Evolutionary conservation across 2,888 invertebrate species (phyloP).

Genomic region (Nephrocerus scutellatus): DNA sequence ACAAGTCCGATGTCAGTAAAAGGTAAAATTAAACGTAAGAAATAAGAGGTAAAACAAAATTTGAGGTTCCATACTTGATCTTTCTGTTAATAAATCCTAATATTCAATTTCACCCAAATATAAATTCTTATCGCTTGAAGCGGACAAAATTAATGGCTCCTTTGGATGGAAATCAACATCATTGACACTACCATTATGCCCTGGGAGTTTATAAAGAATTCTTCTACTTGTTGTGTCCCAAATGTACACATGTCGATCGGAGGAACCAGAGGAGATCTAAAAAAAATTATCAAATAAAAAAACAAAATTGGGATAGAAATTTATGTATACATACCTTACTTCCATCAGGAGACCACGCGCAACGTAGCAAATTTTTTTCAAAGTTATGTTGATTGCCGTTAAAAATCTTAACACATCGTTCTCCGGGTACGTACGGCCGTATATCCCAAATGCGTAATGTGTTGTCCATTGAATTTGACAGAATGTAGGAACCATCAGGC

Average conservation of each 20-base stretch:
- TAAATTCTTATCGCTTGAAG: slow-evolving; percentile 90
- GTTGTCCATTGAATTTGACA: slow-evolving; percentile 97
- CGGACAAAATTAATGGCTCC: slow-evolving; percentile 90
- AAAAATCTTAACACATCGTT: slow-evolving; percentile 87
- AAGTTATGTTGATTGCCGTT: slow-evolving; percentile 95
- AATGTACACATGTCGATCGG: slow-evolving; percentile 90
- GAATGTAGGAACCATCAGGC: slow-evolving; percentile 68
- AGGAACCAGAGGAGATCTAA: slow-evolving; percentile 72
- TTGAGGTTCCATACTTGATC: no score
- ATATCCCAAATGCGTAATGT: slow-evolving; percentile 95
- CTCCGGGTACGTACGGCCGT: slow-evolving; percentile 86
- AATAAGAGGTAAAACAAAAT: no score
- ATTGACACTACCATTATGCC: slow-evolving; percentile 96
- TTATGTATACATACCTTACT: slow-evolving; percentile 58
- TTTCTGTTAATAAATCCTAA: slow-evolving; percentile 18
- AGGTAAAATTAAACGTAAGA: no score
- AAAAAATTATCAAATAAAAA: slow-evolving; percentile 3
- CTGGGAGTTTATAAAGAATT: slow-evolving; percentile 92
- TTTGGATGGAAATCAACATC: slow-evolving; percentile 91
- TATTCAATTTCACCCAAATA: slow-evolving; percentile 91
- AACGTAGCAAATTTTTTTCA: slow-evolving; percentile 90
- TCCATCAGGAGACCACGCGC: slow-evolving; percentile 91
- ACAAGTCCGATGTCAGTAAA: no score
- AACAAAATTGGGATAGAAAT: neutral
- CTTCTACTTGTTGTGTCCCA: slow-evolving; percentile 94